phyloP scores from a whole-genome alignment of 2,797 vertebrate genomes.

The Odontamblyopus lacepedii region DNA sequence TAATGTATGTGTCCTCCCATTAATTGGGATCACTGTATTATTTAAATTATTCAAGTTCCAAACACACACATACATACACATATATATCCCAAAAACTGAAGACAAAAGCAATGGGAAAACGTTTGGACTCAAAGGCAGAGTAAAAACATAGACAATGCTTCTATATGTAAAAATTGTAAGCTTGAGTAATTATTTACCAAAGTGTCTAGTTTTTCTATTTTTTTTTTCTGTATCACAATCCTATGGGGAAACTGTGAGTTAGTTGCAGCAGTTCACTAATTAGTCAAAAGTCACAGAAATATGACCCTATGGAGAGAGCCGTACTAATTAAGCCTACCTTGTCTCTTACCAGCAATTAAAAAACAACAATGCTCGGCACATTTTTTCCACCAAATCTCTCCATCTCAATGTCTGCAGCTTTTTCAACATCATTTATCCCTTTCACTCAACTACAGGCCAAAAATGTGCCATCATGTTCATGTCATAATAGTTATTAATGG shows the following conservation, averaged over 20 bases:
- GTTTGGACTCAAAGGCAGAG: slow-evolving; percentile 33
- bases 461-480: slow-evolving; percentile 48
- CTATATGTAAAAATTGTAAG: slow-evolving; percentile 53
- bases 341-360: slow-evolving; percentile 74
- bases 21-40: slow-evolving; percentile 41
- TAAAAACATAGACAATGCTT: slow-evolving; percentile 16
- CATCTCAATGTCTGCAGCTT: slow-evolving; percentile 42
- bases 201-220: slow-evolving; percentile 27
- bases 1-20: slow-evolving; percentile 37
- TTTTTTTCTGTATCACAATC: slow-evolving; percentile 26
- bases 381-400: slow-evolving; percentile 54
- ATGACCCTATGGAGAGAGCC: slow-evolving; percentile 57
- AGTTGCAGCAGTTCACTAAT: slow-evolving; percentile 66
- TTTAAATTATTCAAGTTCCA: slow-evolving; percentile 35
- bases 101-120: no score
- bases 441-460: slow-evolving; percentile 55
- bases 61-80: not conserved
- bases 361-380: slow-evolving; percentile 72
- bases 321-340: slow-evolving; percentile 72
- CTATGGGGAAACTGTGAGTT: slow-evolving; percentile 48
- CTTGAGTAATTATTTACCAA: slow-evolving; percentile 49
- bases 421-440: slow-evolving; percentile 57
- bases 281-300: slow-evolving; percentile 69
- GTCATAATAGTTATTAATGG: slow-evolving; percentile 62
- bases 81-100: slow-evolving; percentile 50